phyloP scores from a whole-genome alignment of 2,113 vertebrate species.

The Phyllostomus hastatus region DNA sequence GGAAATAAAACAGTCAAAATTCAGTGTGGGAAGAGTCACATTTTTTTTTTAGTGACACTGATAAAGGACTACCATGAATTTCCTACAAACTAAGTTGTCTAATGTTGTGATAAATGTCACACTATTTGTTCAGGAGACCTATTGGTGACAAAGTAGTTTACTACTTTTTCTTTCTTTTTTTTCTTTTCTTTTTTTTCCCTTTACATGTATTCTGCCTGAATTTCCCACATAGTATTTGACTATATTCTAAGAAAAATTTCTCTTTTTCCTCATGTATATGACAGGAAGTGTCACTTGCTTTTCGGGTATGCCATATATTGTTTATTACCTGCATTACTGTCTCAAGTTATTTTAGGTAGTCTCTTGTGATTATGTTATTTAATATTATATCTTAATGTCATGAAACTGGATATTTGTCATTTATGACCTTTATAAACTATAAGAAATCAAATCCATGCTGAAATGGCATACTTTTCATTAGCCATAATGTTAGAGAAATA shows the following conservation, averaged over 20 bases:
- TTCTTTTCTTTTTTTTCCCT: not conserved
- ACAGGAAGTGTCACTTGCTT: not conserved
- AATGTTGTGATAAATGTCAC: not conserved
- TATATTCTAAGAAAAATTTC: not conserved
- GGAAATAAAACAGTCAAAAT: not conserved
- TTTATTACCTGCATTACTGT: not conserved
- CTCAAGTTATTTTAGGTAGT: not conserved
- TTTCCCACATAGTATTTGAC: not conserved
- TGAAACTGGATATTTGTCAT: not conserved
- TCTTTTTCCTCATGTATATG: not conserved
- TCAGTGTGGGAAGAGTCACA: not conserved
- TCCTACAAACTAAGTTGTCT: not conserved
- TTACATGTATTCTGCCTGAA: not conserved
- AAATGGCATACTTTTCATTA: not conserved
- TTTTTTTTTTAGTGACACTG: not conserved
- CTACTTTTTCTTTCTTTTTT: not conserved
- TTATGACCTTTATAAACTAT: not conserved
- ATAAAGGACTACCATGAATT: not conserved
- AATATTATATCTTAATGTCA: conserved; percentile 16
- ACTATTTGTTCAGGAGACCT: not conserved
- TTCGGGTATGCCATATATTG: not conserved
- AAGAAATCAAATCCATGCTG: not conserved
- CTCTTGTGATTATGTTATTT: not conserved
- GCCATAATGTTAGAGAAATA: not conserved
- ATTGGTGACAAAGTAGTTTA: not conserved